Percentiles rank a stretch among this genome's conserved stretches.
Conservation (phyloP, 2,797 vertebrate species). For the Rhynchotus rufescens region DNA sequence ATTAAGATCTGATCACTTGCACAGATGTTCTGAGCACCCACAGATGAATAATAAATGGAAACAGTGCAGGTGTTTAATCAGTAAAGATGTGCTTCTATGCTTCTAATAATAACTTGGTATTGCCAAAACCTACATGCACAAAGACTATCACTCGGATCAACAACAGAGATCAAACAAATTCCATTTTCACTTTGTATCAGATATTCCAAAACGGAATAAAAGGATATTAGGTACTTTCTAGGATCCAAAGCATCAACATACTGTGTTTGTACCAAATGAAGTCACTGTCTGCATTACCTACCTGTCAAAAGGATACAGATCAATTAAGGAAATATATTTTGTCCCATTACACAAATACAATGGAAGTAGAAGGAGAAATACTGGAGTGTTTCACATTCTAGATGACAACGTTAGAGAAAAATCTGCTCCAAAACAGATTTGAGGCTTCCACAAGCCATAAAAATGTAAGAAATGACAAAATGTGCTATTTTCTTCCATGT, state of each 20-base stretch:
- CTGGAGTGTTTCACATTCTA: not conserved
- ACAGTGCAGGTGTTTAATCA: not conserved
- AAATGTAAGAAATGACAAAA: not conserved
- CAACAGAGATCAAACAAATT: not conserved
- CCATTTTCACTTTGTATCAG: not conserved
- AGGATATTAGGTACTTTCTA: not conserved
- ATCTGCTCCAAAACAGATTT: not conserved
- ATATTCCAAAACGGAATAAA: not conserved
- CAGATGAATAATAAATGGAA: not conserved
- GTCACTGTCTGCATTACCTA: not conserved
- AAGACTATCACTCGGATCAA: not conserved
- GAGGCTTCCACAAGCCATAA: not conserved
- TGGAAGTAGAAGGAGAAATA: not conserved
- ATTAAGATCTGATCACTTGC: not conserved
- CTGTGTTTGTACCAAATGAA: not conserved
- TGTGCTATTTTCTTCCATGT: not conserved
- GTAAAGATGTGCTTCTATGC: not conserved
- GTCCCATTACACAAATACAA: not conserved
- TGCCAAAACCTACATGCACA: not conserved
- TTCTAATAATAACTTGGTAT: not conserved
- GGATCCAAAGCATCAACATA: not conserved
- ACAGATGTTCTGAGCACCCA: not conserved
- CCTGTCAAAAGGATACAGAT: not conserved
- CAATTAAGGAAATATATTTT: not conserved
- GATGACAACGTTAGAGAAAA: not conserved